Percentiles rank a stretch among this genome's conserved stretches.
Evolutionary conservation across 2,797 vertebrate genomes (phyloP).

Genomic region (Philypnodon macrostomus): DNA sequence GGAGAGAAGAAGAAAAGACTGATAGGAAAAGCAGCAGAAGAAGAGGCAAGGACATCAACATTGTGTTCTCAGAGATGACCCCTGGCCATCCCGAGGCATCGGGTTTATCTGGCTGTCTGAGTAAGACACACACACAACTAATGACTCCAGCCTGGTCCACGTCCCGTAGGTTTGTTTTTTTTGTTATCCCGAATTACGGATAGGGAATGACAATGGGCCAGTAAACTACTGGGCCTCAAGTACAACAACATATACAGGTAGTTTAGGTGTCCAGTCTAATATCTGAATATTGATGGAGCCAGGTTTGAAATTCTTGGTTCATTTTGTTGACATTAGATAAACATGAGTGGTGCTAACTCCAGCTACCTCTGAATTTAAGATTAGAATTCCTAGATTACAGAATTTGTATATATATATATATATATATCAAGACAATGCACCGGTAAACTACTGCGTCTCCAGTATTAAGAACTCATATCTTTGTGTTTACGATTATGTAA

Average conservation of each 20-base stretch:
- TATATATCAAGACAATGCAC: conserved; percentile 74
- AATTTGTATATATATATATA: too few relatives aligned
- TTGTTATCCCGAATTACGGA: conserved; percentile 71
- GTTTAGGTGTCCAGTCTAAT: too few relatives aligned
- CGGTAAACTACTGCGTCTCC: conserved; percentile 55
- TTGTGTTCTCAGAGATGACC: conserved; percentile 76
- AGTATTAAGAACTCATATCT: conserved; percentile 51
- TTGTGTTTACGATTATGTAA: conserved; percentile 42
- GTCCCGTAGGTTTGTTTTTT: conserved; percentile 75
- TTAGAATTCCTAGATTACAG: too few relatives aligned
- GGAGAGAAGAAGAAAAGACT: conserved; percentile 20
- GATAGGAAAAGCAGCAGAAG: conserved; percentile 39
- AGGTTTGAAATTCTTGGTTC: too few relatives aligned
- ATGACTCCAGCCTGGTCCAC: conserved; percentile 66
- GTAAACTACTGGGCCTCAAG: conserved; percentile 55
- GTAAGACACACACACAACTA: conserved; percentile 76
- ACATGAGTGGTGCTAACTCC: too few relatives aligned
- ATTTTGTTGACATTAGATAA: too few relatives aligned
- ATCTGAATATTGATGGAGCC: too few relatives aligned
- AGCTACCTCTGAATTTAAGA: too few relatives aligned
- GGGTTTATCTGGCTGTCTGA: conserved; percentile 77
- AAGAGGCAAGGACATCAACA: conserved; percentile 76
- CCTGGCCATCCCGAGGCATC: conserved; percentile 80
- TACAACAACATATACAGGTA: too few relatives aligned
- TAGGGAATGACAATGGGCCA: conserved; percentile 72